These are phyloP conservation scores for rat (Rattus norvegicus) DNA, from an alignment of 2,113 vertebrate species.

Conservation along the genomic window GRCr8 NC_086022.1:119035501-119036000, in stretches of 20 bases:
- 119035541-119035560: conserved; percentile 8
- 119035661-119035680: not conserved
- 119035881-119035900: conserved; percentile 61
- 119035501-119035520: conserved; percentile 12
- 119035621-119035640: conserved; percentile 86
- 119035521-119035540: conserved; percentile 53
- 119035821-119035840: conserved; percentile 4
- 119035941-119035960: conserved; percentile 49
- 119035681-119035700: not conserved
- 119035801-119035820: conserved; percentile 94
- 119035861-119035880: conserved; percentile 65
- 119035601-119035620: conserved; percentile 97
- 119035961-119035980: conserved; percentile 53
- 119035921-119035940: not conserved
- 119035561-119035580: conserved; percentile 90
- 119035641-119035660: conserved; percentile 65
- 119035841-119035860: conserved; percentile 52
- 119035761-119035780: conserved; percentile 98
- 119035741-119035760: conserved; percentile 95
- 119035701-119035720: not conserved
- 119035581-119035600: conserved; percentile 96
- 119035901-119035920: not conserved
- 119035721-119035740: conserved; percentile 95
- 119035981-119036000: conserved; percentile 22
- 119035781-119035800: conserved; percentile 93